Evolutionary conservation across 2,888 invertebrate species (phyloP), one percentile per base, ranked within the genome.

Genomic region (Xylota segnis): DNA sequence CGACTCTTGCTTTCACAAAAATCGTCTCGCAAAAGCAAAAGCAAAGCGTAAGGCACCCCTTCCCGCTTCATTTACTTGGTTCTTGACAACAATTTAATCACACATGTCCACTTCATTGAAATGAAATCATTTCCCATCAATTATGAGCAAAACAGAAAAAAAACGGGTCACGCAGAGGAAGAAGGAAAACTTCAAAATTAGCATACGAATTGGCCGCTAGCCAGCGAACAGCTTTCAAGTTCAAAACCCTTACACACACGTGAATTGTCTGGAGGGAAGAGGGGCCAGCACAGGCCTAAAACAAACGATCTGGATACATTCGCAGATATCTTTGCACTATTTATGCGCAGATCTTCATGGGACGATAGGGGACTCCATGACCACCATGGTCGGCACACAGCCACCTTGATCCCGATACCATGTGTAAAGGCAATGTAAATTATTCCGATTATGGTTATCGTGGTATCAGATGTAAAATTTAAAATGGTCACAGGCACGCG

Each of bases 361-460:
- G 45, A 47, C 52, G 75, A 84, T 78, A 78, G 40, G 29, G 61
- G 40, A 61, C 14, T 43, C 23, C 70, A 59, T 63, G 66, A 37
- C 50, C 59, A 61, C 23, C 52, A 37, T 40, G 40, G 37, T 27
- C 32, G 47, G 72, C 72, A 54, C 61, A 74, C 29, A 63, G 43
- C 78, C 63, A 83, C 74, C 68, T 84, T 84, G 70, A 63, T 72
- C 72, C 59, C 54, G 74, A 70, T 84, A 58, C 14, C 50, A 70
- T 72, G 72, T 74, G 78, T 50, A 65, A 45, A n/a, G 23, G 45
- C 43, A n/a, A 70, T 70, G 79, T 79, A 84, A 79, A 84, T 79
- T 65, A 71, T 70, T 84, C 79, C 79, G 52, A 84, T 84, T 84
- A 79, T 56, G 79, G 68, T 54, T 75, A 84, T 70, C 83, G 68